Percentiles rank a stretch among this genome's conserved stretches.
phyloP scores from a whole-genome alignment of 92 coral and sea anemone species.

The Umimayanthus chanpuru region DNA sequence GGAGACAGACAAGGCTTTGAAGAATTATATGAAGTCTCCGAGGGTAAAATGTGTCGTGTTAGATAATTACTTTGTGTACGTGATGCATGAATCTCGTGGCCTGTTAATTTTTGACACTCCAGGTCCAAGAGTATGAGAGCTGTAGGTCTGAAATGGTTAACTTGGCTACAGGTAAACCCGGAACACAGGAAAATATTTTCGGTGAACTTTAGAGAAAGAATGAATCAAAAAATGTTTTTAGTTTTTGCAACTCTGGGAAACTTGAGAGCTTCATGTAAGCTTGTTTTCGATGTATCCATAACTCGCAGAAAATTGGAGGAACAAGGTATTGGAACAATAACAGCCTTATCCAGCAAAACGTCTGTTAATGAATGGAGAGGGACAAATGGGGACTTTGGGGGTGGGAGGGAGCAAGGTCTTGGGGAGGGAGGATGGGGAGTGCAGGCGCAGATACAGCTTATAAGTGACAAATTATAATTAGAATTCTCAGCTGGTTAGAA shows the following conservation, averaged over 20 bases:
- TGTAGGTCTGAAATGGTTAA: neutral
- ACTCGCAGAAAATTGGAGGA: neutral
- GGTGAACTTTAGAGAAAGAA: neutral
- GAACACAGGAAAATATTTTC: too few species aligned
- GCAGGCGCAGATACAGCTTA: too few species aligned
- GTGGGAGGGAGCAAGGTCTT: too few species aligned
- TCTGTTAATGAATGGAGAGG: neutral
- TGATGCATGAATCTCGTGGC: neutral
- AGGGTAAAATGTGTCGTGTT: neutral
- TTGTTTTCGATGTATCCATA: neutral
- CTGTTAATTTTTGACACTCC: neutral
- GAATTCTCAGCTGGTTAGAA: neutral
- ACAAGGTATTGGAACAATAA: too few species aligned
- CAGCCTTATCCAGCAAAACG: neutral
- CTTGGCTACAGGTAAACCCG: neutral
- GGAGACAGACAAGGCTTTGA: neutral
- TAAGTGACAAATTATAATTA: neutral
- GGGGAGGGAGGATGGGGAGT: neutral
- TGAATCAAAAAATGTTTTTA: too few species aligned
- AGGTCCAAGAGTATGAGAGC: neutral
- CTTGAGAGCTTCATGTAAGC: neutral
- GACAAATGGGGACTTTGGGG: too few species aligned
- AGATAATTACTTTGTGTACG: too few species aligned
- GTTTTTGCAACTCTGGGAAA: neutral
- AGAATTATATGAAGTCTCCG: neutral